Evolutionary conservation across 2,797 vertebrate species (phyloP).

Genomic region (Molossus alvarezi): DNA sequence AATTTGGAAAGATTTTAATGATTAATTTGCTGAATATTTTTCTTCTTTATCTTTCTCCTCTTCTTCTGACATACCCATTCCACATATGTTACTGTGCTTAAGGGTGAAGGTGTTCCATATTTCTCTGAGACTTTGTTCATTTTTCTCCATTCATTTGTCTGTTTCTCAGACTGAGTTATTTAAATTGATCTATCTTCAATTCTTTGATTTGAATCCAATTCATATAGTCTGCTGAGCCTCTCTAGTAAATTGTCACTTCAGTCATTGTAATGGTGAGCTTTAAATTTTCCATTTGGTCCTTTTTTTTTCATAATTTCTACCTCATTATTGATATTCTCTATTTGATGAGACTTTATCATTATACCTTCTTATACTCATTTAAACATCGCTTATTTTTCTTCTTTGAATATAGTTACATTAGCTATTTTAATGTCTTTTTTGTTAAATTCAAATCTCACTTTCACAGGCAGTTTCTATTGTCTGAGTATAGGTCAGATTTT

Average conservation of each 20-base stretch:
- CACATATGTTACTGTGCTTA: not conserved
- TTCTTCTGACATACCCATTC: too few species aligned
- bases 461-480: not conserved
- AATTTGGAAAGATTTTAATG: not conserved
- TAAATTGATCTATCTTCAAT: not conserved
- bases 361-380: not conserved
- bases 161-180: not conserved
- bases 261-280: not conserved
- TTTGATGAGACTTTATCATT: not conserved
- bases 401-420: not conserved
- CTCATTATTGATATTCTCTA: not conserved
- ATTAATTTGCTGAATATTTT: not conserved
- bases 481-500: not conserved
- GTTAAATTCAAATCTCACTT: not conserved
- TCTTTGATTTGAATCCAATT: not conserved
- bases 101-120: not conserved
- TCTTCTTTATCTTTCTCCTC: not conserved
- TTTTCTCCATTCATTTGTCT: not conserved
- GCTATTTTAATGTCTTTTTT: not conserved
- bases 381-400: not conserved
- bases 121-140: not conserved
- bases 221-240: not conserved
- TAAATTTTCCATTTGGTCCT: not conserved
- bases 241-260: not conserved
- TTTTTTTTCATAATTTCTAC: not conserved